Evolutionary conservation across 1,140 invertebrate genomes (phyloP).

Genomic region (Stegodyphus mimosarum): DNA sequence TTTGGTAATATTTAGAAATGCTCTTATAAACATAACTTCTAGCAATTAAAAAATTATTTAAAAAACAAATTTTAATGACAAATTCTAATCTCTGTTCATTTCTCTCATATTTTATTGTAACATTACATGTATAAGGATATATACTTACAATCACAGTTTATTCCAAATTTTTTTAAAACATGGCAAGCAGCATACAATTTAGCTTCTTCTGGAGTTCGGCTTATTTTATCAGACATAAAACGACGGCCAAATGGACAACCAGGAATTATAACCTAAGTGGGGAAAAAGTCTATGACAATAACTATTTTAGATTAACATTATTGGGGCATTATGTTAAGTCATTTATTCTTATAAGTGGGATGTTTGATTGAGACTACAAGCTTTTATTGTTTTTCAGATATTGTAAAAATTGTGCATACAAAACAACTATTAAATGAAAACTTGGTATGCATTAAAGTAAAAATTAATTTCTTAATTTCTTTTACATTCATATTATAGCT

Average conservation of each 20-base stretch:
- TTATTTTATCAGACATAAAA: conserved; percentile 42
- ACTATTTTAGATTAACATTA: not conserved
- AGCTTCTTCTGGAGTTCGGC: conserved; percentile 33
- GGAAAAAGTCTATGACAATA: not conserved
- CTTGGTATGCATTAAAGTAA: too few relatives aligned
- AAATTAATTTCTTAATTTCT: too few relatives aligned
- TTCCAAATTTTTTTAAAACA: conserved; percentile 22
- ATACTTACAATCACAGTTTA: conserved; percentile 7
- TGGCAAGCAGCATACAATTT: conserved; percentile 20
- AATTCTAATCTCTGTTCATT: not conserved
- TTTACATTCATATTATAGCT: too few relatives aligned
- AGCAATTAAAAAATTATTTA: not conserved
- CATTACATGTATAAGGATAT: too few relatives aligned
- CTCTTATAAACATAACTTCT: too few relatives aligned
- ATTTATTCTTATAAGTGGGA: not conserved
- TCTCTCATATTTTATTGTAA: too few relatives aligned
- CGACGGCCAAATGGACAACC: conserved; percentile 21
- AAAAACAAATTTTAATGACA: not conserved
- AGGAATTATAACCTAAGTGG: conserved; percentile 14
- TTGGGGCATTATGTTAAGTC: not conserved
- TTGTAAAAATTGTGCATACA: too few relatives aligned
- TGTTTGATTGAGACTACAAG: not conserved
- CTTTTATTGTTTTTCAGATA: not conserved
- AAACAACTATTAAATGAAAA: too few relatives aligned
- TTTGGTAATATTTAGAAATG: too few relatives aligned